Evolutionary conservation across 2,113 vertebrate species (phyloP), one percentile per base, ranked within the genome.

Genomic region (Calyptomena viridis): DNA sequence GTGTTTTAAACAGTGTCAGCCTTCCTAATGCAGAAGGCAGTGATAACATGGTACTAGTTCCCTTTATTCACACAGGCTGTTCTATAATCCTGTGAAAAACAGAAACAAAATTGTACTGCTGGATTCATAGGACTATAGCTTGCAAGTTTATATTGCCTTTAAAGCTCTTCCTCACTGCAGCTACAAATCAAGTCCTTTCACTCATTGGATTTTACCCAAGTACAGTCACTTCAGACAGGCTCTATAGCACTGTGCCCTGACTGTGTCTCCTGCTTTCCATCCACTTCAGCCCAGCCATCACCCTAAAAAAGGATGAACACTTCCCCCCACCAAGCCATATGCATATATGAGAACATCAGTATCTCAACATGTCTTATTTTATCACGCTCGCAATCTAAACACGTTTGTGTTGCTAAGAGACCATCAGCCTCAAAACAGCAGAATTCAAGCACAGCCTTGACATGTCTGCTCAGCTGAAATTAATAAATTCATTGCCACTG

Each of bases 401-500:
- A 94, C 12, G 6, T 86, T 96, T 93, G 89, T 95, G 95, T 95
- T 95, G 96, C 90, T 97, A 96, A 89, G 93, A 95, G 75, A 97
- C 90, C 68, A 53, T 39, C 42, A 56, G 31, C 62, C 91, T 93
- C 90, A 85, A 89, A 93, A 56, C 63, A 92, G 69, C 68, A 93
- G 73, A 88, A 95, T 39, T 69, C 4, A 7, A 94, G 73, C 44
- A 68, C 67, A 91, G 89, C 78, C 87, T 64, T 75, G 74, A 87
- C 56, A 58, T 30, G 63, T 76, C 84, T 94, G 90, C 66, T 93
- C 76, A 90, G 44, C 64, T 93, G 40, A 94, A 86, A 83, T 92
- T 52, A 92, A 96, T 87, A 88, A 88, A 96, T 78, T 80, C 47
- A 68, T 64, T 89, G 69, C 86, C 56, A 76, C 85, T 53, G 64